phyloP scores from a whole-genome alignment of 30 jellyfish, hydroid and myxozoan species.

The Turritopsis dohrnii region DNA sequence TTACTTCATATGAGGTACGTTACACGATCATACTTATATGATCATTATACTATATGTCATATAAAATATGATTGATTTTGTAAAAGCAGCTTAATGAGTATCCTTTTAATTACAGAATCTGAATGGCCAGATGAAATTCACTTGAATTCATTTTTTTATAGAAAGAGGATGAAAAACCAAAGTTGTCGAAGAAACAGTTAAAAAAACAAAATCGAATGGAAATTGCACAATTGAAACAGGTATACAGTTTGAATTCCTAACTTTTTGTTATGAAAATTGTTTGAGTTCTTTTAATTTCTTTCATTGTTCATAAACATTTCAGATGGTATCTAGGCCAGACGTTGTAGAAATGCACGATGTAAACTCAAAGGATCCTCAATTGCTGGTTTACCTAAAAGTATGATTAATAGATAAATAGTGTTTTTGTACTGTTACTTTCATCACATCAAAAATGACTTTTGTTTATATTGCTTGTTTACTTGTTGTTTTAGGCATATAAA shows the following conservation, averaged over 20 bases:
- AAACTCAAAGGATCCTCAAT: conserved; percentile 92
- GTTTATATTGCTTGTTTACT: background rate
- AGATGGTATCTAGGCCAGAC: conserved; percentile 99
- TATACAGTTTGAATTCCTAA: too few relatives aligned
- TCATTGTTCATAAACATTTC: background rate
- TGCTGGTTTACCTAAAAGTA: conserved; percentile 92
- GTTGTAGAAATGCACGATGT: conserved; percentile 99
- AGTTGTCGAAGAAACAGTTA: conserved; percentile 81
- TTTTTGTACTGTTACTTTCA: background rate
- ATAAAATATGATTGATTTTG: too few relatives aligned
- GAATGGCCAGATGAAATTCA: too few relatives aligned
- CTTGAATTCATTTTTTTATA: background rate
- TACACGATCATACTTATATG: too few relatives aligned
- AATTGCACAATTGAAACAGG: conserved; percentile 95
- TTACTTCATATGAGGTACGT: too few relatives aligned
- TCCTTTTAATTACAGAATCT: too few relatives aligned
- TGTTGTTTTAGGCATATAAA: conserved; percentile 79
- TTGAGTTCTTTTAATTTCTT: background rate
- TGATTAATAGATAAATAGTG: background rate
- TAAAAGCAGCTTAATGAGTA: background rate
- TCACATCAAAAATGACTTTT: background rate
- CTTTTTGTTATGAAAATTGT: too few relatives aligned
- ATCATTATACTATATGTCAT: too few relatives aligned
- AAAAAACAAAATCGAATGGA: conserved; percentile 74
- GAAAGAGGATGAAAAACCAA: conserved; percentile 64